Conservation (phyloP, 37 sponge, comb jelly and placozoan species). For the Halichondria panicea region DNA sequence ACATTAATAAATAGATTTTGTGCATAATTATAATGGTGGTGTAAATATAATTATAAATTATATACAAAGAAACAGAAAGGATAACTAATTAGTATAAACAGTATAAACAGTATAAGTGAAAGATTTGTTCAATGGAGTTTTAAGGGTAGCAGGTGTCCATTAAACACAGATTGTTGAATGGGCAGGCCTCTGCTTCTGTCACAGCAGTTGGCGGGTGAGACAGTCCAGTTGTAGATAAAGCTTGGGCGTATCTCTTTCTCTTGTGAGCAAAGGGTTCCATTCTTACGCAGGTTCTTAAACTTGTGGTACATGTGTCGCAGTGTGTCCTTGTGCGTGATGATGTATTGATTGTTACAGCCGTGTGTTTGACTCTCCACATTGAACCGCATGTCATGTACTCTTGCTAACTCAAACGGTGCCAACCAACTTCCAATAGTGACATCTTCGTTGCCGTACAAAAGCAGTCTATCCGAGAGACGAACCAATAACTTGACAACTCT, state of each 20-base stretch:
- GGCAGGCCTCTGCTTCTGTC: constrained; percentile 18
- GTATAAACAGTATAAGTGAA: neutral
- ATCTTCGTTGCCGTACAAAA: constrained; percentile 55
- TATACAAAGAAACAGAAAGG: neutral
- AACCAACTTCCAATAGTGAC: constrained; percentile 56
- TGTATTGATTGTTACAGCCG: constrained; percentile 55
- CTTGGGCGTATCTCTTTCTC: constrained; percentile 36
- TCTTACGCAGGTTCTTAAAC: constrained; percentile 12
- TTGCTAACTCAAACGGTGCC: constrained; percentile 17
- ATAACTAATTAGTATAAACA: neutral
- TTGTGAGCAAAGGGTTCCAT: constrained; percentile 25
- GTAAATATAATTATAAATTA: no score
- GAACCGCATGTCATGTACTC: constrained; percentile 52
- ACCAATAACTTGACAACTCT: constrained; percentile 6
- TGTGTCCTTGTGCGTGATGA: constrained; percentile 60
- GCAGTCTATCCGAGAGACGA: neutral
- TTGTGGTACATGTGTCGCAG: constrained; percentile 13
- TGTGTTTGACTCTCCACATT: constrained; percentile 37
- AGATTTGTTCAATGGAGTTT: no score
- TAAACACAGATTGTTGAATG: neutral
- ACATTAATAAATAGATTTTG: constrained; percentile 5
- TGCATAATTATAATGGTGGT: no score
- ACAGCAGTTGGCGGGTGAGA: constrained; percentile 46
- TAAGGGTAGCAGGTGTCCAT: no score
- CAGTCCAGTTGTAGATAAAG: constrained; percentile 64